A percentile compares a stretch with the other conserved stretches of the same genome.
These are phyloP conservation scores for Pelvicachromis taeniatus DNA, from an alignment of 2,113 vertebrate genomes.

Conservation along the genomic window DNA sequence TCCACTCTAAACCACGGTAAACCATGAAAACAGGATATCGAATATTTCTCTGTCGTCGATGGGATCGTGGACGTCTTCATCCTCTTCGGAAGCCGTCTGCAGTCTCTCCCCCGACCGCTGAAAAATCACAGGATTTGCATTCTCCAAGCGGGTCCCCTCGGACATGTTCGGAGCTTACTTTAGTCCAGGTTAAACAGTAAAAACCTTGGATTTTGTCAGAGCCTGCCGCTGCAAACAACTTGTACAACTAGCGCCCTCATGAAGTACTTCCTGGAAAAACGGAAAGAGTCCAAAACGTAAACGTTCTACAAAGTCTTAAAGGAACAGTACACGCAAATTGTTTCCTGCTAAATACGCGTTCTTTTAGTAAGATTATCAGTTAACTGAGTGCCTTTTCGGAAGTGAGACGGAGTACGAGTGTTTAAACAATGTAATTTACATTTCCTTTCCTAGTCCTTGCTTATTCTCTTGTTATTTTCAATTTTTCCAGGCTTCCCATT, in stretches of 20 bases:
- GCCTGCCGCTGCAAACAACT: fast-evolving
- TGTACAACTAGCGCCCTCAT: background rate
- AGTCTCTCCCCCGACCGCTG: conserved; percentile 53
- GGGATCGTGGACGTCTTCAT: conserved; percentile 59
- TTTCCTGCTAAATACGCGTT: background rate
- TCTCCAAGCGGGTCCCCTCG: conserved; percentile 32
- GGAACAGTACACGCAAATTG: background rate
- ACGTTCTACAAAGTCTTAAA: background rate
- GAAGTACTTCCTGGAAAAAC: conserved; percentile 3
- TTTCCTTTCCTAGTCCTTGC: background rate
- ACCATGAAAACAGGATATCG: conserved; percentile 51
- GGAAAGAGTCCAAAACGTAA: background rate
- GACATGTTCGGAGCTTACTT: conserved; percentile 6
- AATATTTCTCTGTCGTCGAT: conserved; percentile 70
- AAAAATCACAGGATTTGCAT: conserved; percentile 60
- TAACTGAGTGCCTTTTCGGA: background rate
- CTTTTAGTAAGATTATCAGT: background rate
- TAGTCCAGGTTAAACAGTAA: background rate
- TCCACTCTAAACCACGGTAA: background rate
- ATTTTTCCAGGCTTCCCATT: background rate
- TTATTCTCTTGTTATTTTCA: background rate
- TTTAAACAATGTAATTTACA: background rate
- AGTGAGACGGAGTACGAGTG: background rate
- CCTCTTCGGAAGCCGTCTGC: conserved; percentile 35
- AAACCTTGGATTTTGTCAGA: fast-evolving